Conservation (phyloP, 1,140 invertebrate species). For the Calycopis cecrops region DNA sequence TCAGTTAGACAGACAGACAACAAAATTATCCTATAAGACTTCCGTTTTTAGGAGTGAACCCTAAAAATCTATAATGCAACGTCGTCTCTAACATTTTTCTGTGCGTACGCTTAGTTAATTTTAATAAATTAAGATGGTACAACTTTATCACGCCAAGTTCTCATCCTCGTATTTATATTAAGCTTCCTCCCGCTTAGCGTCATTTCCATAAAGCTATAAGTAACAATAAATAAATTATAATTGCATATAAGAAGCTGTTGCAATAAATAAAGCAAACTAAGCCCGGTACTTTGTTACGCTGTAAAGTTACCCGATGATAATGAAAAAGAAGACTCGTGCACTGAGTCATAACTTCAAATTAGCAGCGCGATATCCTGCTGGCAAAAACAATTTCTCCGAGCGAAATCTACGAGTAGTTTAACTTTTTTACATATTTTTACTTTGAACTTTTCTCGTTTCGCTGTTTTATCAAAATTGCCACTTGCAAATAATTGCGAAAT, state of each 20-base stretch:
- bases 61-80: too few species aligned
- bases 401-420: slow-evolving; percentile 9
- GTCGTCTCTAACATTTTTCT: too few species aligned
- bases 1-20: too few species aligned
- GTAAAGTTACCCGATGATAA: slow-evolving; percentile 42
- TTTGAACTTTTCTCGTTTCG: slow-evolving; percentile 13
- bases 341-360: slow-evolving; percentile 62
- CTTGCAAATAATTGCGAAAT: too few species aligned
- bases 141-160: too few species aligned
- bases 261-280: slow-evolving; percentile 27
- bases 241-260: slow-evolving; percentile 15
- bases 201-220: not conserved
- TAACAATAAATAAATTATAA: slow-evolving; percentile 11
- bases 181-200: not conserved
- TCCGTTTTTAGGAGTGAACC: too few species aligned
- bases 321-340: slow-evolving; percentile 43
- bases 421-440: slow-evolving; percentile 12
- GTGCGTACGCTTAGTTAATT: too few species aligned
- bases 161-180: slow-evolving; percentile 29
- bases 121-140: too few species aligned
- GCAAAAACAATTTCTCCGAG: slow-evolving; percentile 51
- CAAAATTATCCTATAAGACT: too few species aligned
- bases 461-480: not conserved
- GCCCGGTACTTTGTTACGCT: slow-evolving; percentile 25
- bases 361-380: slow-evolving; percentile 46